Conservation (phyloP, 2,113 vertebrate genomes). For the Scytalopus superciliaris region DNA sequence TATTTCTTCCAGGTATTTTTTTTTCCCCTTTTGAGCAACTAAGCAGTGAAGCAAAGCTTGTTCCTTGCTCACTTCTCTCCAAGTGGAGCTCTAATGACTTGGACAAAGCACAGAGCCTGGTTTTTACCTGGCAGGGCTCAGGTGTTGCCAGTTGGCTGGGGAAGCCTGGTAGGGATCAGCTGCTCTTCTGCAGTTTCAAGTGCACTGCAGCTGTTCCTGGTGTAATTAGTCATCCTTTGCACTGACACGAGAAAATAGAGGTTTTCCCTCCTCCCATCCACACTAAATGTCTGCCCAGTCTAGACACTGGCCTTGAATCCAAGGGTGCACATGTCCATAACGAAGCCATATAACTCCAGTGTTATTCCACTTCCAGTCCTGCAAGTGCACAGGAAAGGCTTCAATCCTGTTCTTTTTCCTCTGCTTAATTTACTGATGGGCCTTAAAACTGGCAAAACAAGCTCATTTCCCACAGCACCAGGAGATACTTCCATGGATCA, state of each 20-base stretch:
- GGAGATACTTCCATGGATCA: neutral
- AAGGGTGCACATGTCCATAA: neutral
- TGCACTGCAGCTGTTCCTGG: slow-evolving; percentile 12
- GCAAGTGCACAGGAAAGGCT: neutral
- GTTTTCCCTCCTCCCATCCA: neutral
- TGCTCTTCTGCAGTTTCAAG: slow-evolving; percentile 17
- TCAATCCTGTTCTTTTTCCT: neutral
- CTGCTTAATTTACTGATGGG: neutral
- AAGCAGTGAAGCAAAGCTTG: neutral
- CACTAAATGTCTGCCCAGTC: slow-evolving; percentile 28
- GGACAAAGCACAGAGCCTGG: slow-evolving; percentile 10
- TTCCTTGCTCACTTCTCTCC: neutral
- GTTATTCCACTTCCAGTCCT: slow-evolving; percentile 13
- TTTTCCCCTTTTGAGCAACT: neutral
- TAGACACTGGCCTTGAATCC: slow-evolving; percentile 40
- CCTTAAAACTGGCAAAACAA: neutral
- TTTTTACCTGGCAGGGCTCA: slow-evolving; percentile 30
- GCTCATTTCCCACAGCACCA: neutral
- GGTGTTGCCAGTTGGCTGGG: neutral
- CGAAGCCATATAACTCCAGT: slow-evolving; percentile 42
- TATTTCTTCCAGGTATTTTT: neutral
- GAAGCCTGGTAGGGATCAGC: neutral
- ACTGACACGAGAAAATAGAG: neutral
- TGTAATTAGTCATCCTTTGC: slow-evolving; percentile 29
- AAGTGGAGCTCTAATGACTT: neutral